Percentiles rank a stretch among this genome's conserved stretches.
phyloP scores from a whole-genome alignment of 2,888 invertebrate species.

The Nebria brevicollis region DNA sequence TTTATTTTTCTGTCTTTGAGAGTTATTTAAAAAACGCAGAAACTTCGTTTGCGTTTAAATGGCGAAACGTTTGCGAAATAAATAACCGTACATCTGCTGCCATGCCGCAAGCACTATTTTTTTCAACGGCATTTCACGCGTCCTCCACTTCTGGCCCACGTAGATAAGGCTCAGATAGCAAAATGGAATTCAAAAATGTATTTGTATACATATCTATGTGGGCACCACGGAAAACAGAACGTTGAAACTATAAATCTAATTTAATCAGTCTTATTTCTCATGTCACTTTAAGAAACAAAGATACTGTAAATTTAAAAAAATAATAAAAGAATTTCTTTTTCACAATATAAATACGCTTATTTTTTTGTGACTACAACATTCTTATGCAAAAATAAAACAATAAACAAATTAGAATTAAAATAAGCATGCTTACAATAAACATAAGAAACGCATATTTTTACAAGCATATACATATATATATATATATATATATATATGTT shows the following conservation, averaged over 20 bases:
- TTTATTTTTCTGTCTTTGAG: slow-evolving; percentile 16
- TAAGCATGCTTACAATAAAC: too few species aligned
- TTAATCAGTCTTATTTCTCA: slow-evolving; percentile 37
- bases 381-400: too few species aligned
- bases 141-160: slow-evolving; percentile 33
- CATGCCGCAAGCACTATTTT: slow-evolving; percentile 38
- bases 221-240: slow-evolving; percentile 36
- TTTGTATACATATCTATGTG: slow-evolving; percentile 22
- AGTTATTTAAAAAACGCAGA: slow-evolving; percentile 39
- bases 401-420: too few species aligned
- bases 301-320: slow-evolving; percentile 38
- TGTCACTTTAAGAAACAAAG: slow-evolving; percentile 42
- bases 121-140: slow-evolving; percentile 22
- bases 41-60: slow-evolving; percentile 33
- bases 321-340: slow-evolving; percentile 34
- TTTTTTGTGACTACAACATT: too few species aligned
- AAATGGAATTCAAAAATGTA: slow-evolving; percentile 39
- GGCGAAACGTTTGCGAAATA: slow-evolving; percentile 25
- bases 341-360: neutral
- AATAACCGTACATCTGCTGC: slow-evolving; percentile 31
- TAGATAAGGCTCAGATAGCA: slow-evolving; percentile 42
- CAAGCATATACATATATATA: neutral
- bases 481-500: neutral
- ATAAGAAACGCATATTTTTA: neutral
- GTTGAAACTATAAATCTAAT: slow-evolving; percentile 46